Base-by-base conservation (phyloP, 2,797 vertebrate genomes). In the Ataeniobius toweri region DNA sequence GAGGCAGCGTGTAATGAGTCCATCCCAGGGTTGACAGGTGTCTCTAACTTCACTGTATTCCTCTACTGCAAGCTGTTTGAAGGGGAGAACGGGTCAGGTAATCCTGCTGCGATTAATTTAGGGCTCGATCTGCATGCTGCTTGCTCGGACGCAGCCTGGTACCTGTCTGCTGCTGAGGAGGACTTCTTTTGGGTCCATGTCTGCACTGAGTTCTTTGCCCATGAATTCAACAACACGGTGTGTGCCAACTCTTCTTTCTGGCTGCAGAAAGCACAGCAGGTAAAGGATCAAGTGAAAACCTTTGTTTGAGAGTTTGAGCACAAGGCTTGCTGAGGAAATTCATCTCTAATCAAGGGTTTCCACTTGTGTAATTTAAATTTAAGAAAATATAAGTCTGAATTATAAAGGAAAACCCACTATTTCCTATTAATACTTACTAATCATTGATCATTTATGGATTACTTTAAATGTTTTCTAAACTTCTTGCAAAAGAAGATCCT, bases 1-100 rank as follows among this genome's bases (percentile, higher is more conserved):
- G 96, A 98, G 88, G 95, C 97, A 20, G 96, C 95, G 3, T 98
- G 97, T 73, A 96, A 97, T 67, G 94, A 95, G 36, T 94, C 96
- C 26, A 94, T 96, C 76, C 95, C 95, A 0, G 95, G 93, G 31
- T 85, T 97, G 65, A 96, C 95, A 0, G 96, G 96, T 0, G 91
- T 97, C 81, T 97, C 97, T 80, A 97, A 96, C 95, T 98, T 98
- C 92, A 97, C 97, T 0, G 93, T 97, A 61, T 95, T 96, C 81
- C 94, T 98, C 79, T 96, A 97, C 87, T 98, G 97, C 91, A 97
- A 96, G 88, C 94, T 97, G 26, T 94, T 95, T 80, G 95, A 95
- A 31, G 95, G 94, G 24, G 93, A 92, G 44, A 88, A 90, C 3
- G 92, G 82, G 53, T 94, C 95, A 6, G 77, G 93, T 0, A 88